phyloP scores from a whole-genome alignment of 2,888 invertebrate genomes.

The Cheilosia grossa region DNA sequence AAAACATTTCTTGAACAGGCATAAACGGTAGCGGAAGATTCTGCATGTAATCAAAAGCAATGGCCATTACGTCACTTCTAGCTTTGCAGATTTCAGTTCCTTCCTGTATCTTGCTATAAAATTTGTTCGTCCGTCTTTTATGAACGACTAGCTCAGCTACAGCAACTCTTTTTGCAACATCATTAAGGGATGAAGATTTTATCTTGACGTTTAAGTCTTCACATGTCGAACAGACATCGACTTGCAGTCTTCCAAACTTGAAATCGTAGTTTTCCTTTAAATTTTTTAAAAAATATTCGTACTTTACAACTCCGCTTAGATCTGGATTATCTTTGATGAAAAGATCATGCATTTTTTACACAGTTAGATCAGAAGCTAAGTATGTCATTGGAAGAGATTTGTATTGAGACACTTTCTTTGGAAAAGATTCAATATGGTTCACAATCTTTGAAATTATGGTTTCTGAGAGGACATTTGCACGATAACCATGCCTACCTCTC shows the following conservation, averaged over 20 bases:
- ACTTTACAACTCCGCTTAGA: neutral
- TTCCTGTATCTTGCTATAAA: neutral
- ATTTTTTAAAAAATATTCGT: neutral
- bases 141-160: neutral
- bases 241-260: neutral
- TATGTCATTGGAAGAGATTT: neutral
- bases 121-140: conserved; percentile 11
- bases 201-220: neutral
- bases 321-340: neutral
- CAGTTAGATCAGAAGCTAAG: too few relatives aligned
- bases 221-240: conserved; percentile 6
- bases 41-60: conserved; percentile 5
- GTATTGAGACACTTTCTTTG: neutral
- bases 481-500: neutral
- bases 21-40: conserved; percentile 2
- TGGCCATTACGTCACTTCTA: neutral
- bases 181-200: neutral
- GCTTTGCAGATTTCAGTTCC: neutral
- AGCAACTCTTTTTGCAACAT: neutral
- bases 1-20: conserved; percentile 13
- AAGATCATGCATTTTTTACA: neutral
- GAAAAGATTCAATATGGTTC: neutral
- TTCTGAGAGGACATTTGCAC: neutral
- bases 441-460: conserved; percentile 2
- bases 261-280: neutral